These are phyloP conservation scores for Dicyrtoma fusca DNA, from an alignment of 2,888 invertebrate genomes.

Conservation along the genomic window DNA sequence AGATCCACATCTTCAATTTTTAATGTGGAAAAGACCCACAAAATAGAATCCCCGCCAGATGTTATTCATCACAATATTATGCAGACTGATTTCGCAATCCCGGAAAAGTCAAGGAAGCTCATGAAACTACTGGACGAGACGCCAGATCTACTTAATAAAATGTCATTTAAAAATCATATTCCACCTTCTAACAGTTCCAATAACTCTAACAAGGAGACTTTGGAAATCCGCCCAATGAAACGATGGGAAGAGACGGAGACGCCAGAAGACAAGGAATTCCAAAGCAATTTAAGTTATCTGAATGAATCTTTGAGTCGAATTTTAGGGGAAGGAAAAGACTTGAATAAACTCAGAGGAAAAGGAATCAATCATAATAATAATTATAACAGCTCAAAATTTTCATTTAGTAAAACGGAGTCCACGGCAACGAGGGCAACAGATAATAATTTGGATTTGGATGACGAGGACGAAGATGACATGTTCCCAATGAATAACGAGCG, in stretches of 20 bases:
- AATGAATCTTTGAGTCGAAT: constrained; percentile 29
- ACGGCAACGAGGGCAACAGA: not conserved
- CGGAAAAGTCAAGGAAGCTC: constrained; percentile 5
- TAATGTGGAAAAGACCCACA: constrained; percentile 2
- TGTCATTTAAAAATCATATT: constrained; percentile 51
- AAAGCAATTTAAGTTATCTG: constrained; percentile 28
- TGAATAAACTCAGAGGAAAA: not conserved
- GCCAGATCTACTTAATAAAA: constrained; percentile 52
- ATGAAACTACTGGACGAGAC: constrained; percentile 46
- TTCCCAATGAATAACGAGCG: not conserved
- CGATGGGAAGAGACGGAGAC: not conserved
- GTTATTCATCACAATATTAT: constrained; percentile 41
- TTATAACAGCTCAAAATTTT: constrained; percentile 16
- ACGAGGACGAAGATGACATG: not conserved
- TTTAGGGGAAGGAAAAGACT: constrained; percentile 14
- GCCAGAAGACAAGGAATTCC: constrained; percentile 31
- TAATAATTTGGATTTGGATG: not conserved
- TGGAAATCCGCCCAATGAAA: constrained; percentile 13
- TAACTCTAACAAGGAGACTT: not conserved
- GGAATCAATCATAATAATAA: constrained; percentile 10
- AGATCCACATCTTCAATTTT: not conserved
- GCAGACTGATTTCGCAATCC: not conserved
- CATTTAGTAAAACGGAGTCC: not conserved
- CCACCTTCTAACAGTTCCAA: constrained; percentile 12
- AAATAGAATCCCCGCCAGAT: constrained; percentile 37